Evolutionary conservation across 1,140 invertebrate genomes (phyloP), one percentile per base, ranked within the genome.

Genomic region (Delia radicum): DNA sequence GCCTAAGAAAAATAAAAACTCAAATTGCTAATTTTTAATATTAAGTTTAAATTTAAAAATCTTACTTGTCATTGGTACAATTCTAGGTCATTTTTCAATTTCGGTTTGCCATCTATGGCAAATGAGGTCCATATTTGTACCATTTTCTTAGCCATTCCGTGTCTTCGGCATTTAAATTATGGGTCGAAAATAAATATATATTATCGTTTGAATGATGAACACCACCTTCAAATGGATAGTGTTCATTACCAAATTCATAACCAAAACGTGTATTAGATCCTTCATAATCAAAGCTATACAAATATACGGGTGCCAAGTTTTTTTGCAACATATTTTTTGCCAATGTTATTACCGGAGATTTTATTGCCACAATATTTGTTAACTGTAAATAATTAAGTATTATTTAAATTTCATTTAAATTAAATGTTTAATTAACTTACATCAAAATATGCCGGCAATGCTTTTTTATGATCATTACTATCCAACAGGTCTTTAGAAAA

Each of bases 181-280:
- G 80, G 2, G 79, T 82, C 21, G 85, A 79, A 76, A 86, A 87
- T 0, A 87, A 61, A 63, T 87, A 87, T 7, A 87, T 80, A 69
- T 86, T 82, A 62, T 87, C 87, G 65, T 87, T 80, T 0, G 86
- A 87, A 78, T 87, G 87, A 76, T 87, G 85, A 5, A 85, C 82
- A 15, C 87, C 87, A 5, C 86, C 86, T 71, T 87, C 80, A 10
- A 87, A 87, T 2, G 85, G 86, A 79, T 86, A 87, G 46, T 87
- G 85, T 0, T 74, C 73, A 21, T 82, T 86, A 46, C 80, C 80
- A 3, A 81, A 75, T 42, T 84, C 86, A 77, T 85, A 87, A 15
- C 86, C 86, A 76, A 87, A 87, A 0, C 83, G 80, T 0, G 83
- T 86, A n/a, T 80, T 37, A 12, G 79, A 24, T 0, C 85, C 85